Evolutionary conservation across 1,140 invertebrate genomes (phyloP).

Genomic region (Calosoma granatense): DNA sequence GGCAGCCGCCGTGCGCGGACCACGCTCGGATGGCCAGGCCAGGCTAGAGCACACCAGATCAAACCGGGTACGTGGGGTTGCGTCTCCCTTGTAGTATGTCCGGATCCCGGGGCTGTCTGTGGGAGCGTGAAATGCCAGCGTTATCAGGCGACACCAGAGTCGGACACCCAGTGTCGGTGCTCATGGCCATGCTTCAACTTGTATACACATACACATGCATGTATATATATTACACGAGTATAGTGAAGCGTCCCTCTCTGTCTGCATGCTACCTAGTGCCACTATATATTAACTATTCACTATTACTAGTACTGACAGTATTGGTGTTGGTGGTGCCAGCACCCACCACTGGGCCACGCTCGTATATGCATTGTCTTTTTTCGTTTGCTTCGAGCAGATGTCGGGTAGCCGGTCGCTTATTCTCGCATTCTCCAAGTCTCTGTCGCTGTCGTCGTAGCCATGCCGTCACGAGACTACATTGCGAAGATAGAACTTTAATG

Average conservation of each 20-base stretch:
- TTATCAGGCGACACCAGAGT: not conserved
- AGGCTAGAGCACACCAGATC: too few relatives aligned
- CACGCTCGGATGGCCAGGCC: too few relatives aligned
- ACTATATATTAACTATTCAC: not conserved
- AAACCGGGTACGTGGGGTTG: too few relatives aligned
- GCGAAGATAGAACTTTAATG: conserved; percentile 1
- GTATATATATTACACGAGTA: too few relatives aligned
- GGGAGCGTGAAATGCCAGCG: not conserved
- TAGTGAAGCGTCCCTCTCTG: not conserved
- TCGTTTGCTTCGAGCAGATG: not conserved
- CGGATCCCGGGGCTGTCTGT: not conserved
- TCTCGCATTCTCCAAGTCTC: not conserved
- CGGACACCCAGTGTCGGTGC: not conserved
- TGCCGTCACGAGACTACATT: not conserved
- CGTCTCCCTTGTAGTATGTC: too few relatives aligned
- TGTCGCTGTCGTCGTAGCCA: not conserved
- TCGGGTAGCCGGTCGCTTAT: too few relatives aligned
- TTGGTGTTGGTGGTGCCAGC: not conserved
- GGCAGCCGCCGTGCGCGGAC: too few relatives aligned
- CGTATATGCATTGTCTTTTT: not conserved
- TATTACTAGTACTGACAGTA: not conserved
- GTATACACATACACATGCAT: too few relatives aligned
- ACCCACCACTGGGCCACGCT: not conserved
- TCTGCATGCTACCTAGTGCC: not conserved
- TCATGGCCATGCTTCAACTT: too few relatives aligned